Conservation (phyloP, 2,797 vertebrate genomes). For the Liasis olivaceus region DNA sequence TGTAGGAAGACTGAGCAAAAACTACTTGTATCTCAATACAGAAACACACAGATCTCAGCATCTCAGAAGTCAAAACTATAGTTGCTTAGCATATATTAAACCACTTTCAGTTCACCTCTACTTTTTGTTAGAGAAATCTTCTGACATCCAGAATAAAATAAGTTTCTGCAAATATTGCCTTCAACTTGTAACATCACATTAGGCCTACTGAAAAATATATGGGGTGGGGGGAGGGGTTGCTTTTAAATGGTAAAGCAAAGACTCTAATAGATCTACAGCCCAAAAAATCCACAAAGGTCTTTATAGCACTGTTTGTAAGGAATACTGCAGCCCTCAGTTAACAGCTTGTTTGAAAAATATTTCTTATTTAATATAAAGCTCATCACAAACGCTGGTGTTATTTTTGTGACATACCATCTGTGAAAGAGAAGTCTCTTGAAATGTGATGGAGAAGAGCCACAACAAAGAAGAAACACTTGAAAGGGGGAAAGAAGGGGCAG, state of each 20-base stretch:
- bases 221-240: background rate
- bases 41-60: background rate
- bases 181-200: background rate
- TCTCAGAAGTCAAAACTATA: background rate
- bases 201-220: background rate
- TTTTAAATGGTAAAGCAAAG: background rate
- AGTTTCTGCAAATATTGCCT: conserved; percentile 14
- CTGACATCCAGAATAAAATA: conserved; percentile 26
- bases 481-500: background rate
- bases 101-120: background rate
- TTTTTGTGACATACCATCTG: conserved; percentile 18
- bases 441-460: background rate
- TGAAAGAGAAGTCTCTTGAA: conserved; percentile 3
- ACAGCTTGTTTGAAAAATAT: conserved; percentile 20
- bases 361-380: conserved; percentile 12
- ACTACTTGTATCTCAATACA: background rate
- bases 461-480: background rate
- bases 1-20: background rate
- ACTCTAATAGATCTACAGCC: background rate
- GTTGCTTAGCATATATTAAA: background rate
- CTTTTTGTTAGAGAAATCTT: conserved; percentile 24
- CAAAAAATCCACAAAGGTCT: background rate
- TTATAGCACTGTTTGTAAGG: background rate
- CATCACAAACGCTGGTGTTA: conserved; percentile 20
- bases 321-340: conserved; percentile 1